Conservation (phyloP, 1,140 invertebrate genomes). For the Sarcophaga bullata region DNA sequence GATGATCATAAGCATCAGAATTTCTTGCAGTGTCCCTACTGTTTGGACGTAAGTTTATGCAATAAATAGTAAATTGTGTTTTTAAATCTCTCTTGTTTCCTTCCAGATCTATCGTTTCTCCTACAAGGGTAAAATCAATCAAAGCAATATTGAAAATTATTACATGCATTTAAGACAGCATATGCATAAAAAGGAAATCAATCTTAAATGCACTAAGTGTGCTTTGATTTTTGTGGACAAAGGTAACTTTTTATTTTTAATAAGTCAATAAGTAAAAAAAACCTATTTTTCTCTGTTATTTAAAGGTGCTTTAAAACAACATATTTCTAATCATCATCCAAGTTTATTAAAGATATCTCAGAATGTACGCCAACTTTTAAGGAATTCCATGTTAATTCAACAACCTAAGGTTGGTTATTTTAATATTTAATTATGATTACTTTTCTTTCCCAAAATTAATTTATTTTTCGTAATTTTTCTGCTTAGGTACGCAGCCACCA, state of each 20-base stretch:
- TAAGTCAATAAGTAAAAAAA: no score
- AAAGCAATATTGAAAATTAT: conserved; percentile 55
- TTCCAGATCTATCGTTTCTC: conserved; percentile 60
- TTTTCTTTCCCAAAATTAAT: background rate
- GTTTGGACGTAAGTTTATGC: conserved; percentile 71
- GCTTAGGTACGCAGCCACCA: conserved; percentile 56
- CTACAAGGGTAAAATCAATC: conserved; percentile 54
- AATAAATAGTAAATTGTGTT: background rate
- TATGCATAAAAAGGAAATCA: conserved; percentile 52
- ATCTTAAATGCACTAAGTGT: conserved; percentile 58
- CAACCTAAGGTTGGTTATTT: conserved; percentile 51
- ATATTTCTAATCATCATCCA: conserved; percentile 67
- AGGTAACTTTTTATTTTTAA: conserved; percentile 43
- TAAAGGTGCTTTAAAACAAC: conserved; percentile 69
- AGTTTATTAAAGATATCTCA: conserved; percentile 57
- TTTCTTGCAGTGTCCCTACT: conserved; percentile 77
- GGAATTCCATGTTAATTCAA: conserved; percentile 59
- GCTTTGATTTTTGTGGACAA: conserved; percentile 59
- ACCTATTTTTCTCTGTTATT: conserved; percentile 23
- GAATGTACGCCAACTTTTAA: conserved; percentile 54
- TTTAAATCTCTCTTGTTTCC: conserved; percentile 32
- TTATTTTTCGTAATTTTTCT: background rate
- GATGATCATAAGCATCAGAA: conserved; percentile 71
- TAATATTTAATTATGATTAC: background rate
- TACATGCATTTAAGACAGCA: conserved; percentile 59